Percentiles rank a stretch among this genome's conserved stretches.
Evolutionary conservation across 2,888 invertebrate genomes (phyloP).

Genomic region (Zaprionus bogoriensis): DNA sequence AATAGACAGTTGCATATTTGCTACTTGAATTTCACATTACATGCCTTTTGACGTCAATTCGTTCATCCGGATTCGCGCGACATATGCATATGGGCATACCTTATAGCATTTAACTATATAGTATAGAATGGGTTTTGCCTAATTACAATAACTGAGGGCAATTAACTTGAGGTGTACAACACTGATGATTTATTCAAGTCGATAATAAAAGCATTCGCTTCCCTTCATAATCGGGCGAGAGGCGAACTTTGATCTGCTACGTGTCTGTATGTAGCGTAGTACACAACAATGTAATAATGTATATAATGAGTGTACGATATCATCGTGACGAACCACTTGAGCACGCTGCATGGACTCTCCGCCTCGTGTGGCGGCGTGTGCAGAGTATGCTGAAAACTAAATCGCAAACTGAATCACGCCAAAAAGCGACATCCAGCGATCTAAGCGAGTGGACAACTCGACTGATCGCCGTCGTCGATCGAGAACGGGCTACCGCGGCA

Average conservation of each 20-base stretch:
- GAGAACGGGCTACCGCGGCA: constrained; percentile 34
- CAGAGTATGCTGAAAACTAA: constrained; percentile 27
- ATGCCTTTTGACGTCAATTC: constrained; percentile 2
- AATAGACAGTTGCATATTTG: constrained; percentile 13
- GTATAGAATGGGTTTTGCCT: not conserved
- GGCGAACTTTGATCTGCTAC: constrained; percentile 1
- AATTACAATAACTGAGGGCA: not conserved
- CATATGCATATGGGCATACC: too few species aligned
- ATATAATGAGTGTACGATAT: too few species aligned
- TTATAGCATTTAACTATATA: too few species aligned
- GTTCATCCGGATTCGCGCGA: not conserved
- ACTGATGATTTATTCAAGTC: too few species aligned
- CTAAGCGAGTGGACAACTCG: constrained; percentile 36
- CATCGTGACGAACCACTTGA: not conserved
- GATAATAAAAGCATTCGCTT: not conserved
- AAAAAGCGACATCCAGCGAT: constrained; percentile 47
- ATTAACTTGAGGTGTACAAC: constrained; percentile 9
- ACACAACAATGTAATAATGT: too few species aligned
- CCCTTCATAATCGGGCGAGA: not conserved
- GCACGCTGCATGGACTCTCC: not conserved
- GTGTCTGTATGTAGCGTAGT: too few species aligned
- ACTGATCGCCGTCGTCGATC: constrained; percentile 42
- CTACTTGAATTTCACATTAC: constrained; percentile 14
- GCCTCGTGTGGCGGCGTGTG: not conserved
- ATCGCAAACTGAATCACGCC: constrained; percentile 45